Evolutionary conservation across 2,113 vertebrate genomes (phyloP).

Genomic region (Callionymus lyra): DNA sequence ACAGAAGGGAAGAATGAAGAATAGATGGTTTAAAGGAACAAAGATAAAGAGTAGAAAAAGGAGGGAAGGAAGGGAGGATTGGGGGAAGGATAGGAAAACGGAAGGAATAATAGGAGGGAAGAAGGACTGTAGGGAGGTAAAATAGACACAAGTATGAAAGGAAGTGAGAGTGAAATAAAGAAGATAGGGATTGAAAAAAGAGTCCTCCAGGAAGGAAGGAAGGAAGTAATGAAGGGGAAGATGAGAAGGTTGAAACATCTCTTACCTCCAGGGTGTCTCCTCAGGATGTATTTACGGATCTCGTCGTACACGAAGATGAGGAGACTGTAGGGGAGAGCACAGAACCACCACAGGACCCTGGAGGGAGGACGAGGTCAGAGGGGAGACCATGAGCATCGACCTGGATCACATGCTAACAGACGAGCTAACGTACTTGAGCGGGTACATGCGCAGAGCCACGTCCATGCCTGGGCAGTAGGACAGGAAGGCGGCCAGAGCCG

Average conservation of each 20-base stretch:
- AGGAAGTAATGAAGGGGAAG: too few species aligned
- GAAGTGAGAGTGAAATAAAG: too few species aligned
- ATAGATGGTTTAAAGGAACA: too few species aligned
- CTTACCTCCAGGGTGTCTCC: slow-evolving; percentile 68
- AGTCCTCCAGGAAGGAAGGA: too few species aligned
- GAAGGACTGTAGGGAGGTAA: too few species aligned
- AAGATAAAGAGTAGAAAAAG: too few species aligned
- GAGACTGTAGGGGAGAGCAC: slow-evolving; percentile 69
- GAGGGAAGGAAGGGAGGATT: too few species aligned
- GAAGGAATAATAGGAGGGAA: too few species aligned
- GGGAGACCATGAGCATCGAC: slow-evolving; percentile 13
- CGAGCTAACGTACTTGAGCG: slow-evolving; percentile 62
- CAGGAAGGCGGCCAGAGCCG: slow-evolving; percentile 68
- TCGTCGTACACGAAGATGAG: slow-evolving; percentile 76
- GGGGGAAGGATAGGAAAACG: too few species aligned
- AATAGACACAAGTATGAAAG: neutral
- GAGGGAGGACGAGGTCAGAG: slow-evolving; percentile 7
- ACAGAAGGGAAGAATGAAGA: neutral
- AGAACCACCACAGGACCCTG: slow-evolving; percentile 71
- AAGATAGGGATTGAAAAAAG: slow-evolving; percentile 7
- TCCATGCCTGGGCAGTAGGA: slow-evolving; percentile 76
- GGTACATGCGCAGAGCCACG: slow-evolving; percentile 71
- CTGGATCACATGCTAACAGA: slow-evolving; percentile 31
- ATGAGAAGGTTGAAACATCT: too few species aligned
- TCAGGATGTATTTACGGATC: slow-evolving; percentile 68